Evolutionary conservation across 2,113 vertebrate genomes (phyloP).

Genomic region (Illadopsis cleaveri): DNA sequence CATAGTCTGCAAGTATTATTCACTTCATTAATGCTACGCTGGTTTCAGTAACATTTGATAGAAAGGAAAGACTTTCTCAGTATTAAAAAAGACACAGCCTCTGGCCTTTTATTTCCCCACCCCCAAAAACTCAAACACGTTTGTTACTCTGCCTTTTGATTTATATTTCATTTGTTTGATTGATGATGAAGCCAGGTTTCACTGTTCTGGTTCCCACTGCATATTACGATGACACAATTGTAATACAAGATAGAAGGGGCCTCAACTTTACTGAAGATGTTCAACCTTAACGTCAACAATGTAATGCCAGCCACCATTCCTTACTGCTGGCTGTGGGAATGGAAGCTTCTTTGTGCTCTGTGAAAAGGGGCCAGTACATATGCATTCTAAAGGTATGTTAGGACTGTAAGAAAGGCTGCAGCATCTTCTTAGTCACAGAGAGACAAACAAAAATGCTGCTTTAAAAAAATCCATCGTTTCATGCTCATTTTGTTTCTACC

Average conservation of each 20-base stretch:
- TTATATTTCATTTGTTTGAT: neutral
- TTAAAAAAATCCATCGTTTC: neutral
- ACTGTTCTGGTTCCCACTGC: neutral
- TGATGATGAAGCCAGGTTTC: neutral
- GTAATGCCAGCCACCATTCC: neutral
- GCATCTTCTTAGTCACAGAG: neutral
- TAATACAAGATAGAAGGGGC: neutral
- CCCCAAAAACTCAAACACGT: neutral
- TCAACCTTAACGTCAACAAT: neutral
- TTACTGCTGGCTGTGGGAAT: neutral
- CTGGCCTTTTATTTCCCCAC: neutral
- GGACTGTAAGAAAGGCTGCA: neutral
- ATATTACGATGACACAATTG: neutral
- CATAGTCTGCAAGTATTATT: neutral
- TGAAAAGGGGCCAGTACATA: neutral
- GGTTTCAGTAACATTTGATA: neutral
- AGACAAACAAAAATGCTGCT: neutral
- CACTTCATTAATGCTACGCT: neutral
- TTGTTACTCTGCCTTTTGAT: neutral
- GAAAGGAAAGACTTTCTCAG: neutral
- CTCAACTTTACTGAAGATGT: neutral
- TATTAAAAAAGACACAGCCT: neutral
- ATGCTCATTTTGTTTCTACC: constrained; percentile 75
- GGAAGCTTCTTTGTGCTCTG: neutral
- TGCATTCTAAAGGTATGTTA: neutral